phyloP scores from a whole-genome alignment of 2,113 vertebrate genomes.

The Anthoscopus minutus region DNA sequence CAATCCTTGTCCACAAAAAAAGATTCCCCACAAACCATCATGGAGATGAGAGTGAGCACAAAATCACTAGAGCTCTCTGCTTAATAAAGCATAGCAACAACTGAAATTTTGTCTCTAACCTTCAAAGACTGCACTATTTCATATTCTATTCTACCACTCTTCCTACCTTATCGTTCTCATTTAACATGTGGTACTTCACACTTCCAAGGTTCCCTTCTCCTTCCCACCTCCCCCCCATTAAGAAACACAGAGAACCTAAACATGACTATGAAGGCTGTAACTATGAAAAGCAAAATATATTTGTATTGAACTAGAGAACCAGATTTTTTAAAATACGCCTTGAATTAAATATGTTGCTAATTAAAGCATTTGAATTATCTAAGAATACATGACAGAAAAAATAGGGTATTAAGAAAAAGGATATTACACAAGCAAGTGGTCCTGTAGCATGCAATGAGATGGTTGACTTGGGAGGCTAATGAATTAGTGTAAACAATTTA shows the following conservation, averaged over 20 bases:
- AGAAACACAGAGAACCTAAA: neutral
- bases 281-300: neutral
- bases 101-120: neutral
- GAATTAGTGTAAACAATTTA: slow-evolving; percentile 57
- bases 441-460: neutral
- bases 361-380: neutral
- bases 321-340: neutral
- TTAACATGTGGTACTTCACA: neutral
- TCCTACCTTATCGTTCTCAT: neutral
- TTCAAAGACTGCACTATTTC: neutral
- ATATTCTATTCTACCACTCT: neutral
- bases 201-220: neutral
- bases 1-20: neutral
- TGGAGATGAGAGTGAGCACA: rapidly evolving
- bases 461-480: slow-evolving; percentile 56
- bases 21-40: neutral
- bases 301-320: neutral
- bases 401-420: neutral
- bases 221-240: too few species aligned
- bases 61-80: neutral
- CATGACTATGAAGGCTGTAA: neutral
- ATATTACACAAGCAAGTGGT: neutral
- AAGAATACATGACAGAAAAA: slow-evolving; percentile 9
- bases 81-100: neutral
- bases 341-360: neutral